phyloP scores from a whole-genome alignment of 2,797 vertebrate species.

The Danio choprae region DNA sequence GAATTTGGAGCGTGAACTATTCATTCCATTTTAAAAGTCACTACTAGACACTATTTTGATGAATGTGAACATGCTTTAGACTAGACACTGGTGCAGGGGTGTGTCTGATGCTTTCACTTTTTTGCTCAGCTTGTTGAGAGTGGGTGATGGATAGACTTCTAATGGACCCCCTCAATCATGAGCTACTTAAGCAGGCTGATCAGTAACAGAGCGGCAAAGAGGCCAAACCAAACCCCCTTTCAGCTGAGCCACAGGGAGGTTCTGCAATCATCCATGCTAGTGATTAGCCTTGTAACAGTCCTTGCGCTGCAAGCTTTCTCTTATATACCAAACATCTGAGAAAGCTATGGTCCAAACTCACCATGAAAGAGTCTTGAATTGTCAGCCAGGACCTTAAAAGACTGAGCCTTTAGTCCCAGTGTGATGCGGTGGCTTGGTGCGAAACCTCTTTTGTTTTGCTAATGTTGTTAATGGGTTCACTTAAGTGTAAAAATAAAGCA shows the following conservation, averaged over 20 bases:
- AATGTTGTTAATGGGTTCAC: slow-evolving; percentile 61
- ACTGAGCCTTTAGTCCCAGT: slow-evolving; percentile 22
- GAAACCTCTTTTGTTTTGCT: slow-evolving; percentile 61
- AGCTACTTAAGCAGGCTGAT: slow-evolving; percentile 75
- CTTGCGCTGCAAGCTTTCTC: slow-evolving; percentile 64
- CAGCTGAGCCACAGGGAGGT: slow-evolving; percentile 64
- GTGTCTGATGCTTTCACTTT: slow-evolving; percentile 65
- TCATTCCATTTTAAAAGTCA: not conserved
- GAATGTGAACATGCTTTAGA: not conserved
- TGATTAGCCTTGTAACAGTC: slow-evolving; percentile 73
- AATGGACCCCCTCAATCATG: slow-evolving; percentile 79
- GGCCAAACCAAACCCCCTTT: slow-evolving; percentile 70
- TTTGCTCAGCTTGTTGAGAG: slow-evolving; percentile 64
- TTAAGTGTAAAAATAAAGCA: slow-evolving; percentile 67
- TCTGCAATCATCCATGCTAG: slow-evolving; percentile 69
- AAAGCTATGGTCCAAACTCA: slow-evolving; percentile 63
- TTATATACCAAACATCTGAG: slow-evolving; percentile 43
- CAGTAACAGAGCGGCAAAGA: slow-evolving; percentile 68
- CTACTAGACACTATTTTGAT: not conserved
- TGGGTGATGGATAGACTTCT: slow-evolving; percentile 73
- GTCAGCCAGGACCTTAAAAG: slow-evolving; percentile 18
- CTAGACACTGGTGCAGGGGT: slow-evolving; percentile 22
- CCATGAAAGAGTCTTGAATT: slow-evolving; percentile 43
- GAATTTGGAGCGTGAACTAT: not conserved
- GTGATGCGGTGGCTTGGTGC: slow-evolving; percentile 24